A percentile compares a stretch with the other conserved stretches of the same genome.
Conservation (phyloP, 2,888 invertebrate species). For the Eupeodes luniger region DNA sequence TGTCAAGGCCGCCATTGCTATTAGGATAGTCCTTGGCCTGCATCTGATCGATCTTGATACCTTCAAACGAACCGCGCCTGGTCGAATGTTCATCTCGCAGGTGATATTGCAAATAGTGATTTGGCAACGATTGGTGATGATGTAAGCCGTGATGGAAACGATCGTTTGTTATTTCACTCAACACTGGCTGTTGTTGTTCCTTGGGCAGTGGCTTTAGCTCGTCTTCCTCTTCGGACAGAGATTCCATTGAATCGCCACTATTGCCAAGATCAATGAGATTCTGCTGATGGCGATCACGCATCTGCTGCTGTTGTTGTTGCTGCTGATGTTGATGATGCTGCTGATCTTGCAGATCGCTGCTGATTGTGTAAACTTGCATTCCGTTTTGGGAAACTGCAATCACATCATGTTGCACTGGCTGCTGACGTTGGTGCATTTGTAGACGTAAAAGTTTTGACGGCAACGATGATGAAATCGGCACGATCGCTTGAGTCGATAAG, state of each 20-base stretch:
- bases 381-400: constrained; percentile 68
- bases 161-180: constrained; percentile 66
- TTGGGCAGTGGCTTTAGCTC: constrained; percentile 82
- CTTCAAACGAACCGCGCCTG: constrained; percentile 76
- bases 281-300: constrained; percentile 54
- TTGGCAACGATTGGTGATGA: constrained; percentile 77
- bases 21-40: constrained; percentile 63
- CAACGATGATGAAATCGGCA: constrained; percentile 82
- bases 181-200: constrained; percentile 66
- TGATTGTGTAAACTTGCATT: constrained; percentile 61
- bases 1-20: constrained; percentile 61
- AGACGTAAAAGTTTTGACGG: constrained; percentile 82
- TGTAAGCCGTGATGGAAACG: constrained; percentile 62
- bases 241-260: constrained; percentile 81
- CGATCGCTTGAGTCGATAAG: constrained; percentile 78
- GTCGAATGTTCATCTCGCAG: constrained; percentile 78
- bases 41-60: constrained; percentile 52
- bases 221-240: constrained; percentile 82
- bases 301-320: constrained; percentile 6
- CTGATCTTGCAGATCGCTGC: constrained; percentile 78
- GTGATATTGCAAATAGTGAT: constrained; percentile 79
- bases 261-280: constrained; percentile 68
- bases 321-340: constrained; percentile 45
- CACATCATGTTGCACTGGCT: constrained; percentile 67
- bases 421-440: constrained; percentile 78